These are phyloP conservation scores for Eumerus sabulonum DNA, from an alignment of 2,888 invertebrate genomes.

Conservation along the genomic window DNA sequence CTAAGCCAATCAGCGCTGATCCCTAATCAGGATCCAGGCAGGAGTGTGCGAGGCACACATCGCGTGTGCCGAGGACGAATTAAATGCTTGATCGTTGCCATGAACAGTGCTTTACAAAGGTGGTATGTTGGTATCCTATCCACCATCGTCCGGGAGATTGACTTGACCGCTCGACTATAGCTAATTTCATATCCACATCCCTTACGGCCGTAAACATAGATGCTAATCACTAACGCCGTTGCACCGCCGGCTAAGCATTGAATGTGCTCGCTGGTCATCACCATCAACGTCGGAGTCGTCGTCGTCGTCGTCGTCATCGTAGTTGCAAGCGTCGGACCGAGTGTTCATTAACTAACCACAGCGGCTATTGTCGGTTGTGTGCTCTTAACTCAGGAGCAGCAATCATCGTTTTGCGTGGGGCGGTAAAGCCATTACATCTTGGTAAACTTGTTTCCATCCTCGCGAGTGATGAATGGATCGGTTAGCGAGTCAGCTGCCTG, in stretches of 20 bases:
- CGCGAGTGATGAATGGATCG: not conserved
- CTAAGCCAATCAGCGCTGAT: constrained; percentile 6
- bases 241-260: not conserved
- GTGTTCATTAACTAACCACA: constrained; percentile 32
- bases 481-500: not conserved
- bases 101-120: constrained; percentile 35
- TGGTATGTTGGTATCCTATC: not conserved
- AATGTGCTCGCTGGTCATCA: too few species aligned
- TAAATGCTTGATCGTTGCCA: constrained; percentile 49
- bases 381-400: constrained; percentile 20
- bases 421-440: constrained; percentile 1
- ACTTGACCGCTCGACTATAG: constrained; percentile 52
- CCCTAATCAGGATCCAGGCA: constrained; percentile 29
- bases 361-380: constrained; percentile 27
- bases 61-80: constrained; percentile 50
- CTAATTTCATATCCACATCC: constrained; percentile 63
- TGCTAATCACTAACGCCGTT: constrained; percentile 66
- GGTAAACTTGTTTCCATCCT: too few species aligned
- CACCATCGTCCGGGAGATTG: constrained; percentile 37
- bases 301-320: too few species aligned
- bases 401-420: constrained; percentile 56
- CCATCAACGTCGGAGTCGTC: too few species aligned
- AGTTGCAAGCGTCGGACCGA: not conserved
- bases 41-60: constrained; percentile 44
- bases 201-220: constrained; percentile 58